Base-by-base conservation (phyloP, 2,113 vertebrate species). In the Callipepla squamata region DNA sequence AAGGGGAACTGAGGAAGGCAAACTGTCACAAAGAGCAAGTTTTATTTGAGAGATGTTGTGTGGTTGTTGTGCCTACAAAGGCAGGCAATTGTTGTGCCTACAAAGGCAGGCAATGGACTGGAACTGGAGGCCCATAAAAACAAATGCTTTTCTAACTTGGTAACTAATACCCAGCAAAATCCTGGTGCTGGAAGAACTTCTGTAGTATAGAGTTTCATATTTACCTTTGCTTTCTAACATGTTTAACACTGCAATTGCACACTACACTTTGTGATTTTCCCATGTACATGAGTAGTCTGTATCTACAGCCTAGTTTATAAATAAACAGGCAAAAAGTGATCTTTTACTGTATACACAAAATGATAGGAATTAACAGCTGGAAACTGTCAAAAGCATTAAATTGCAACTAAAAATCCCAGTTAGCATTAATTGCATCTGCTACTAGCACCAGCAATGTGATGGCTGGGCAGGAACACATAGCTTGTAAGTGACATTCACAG, bases 191-290 rank as follows among this genome's bases (percentile, higher is more conserved):
- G 74, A 81, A 94, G 89, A 95, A 91, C 34, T 42, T 70, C 47
- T 70, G 55, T 55, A 80, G 59, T 40, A 22, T 7, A 36, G 17
- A 82, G 25, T 63, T 92, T n/a, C 70, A 26, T 87, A 48, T 89
- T 92, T 87, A 72, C 57, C 92, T 92, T 85, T 63, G 72, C 70
- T 92, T 85, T 92, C 81, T 75, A 63, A 26, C 14, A 5, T 28
- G 11, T 63, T 74, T 74, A 57, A 83, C 87, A 70, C 40, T 16
- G 42, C 75, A 82, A 34, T 30, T 70, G 55, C 30, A 47, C 11
- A 36, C 69, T 30, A n/a, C 21, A 34, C 44, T 67, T 78, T 7
- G 51, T 77, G 59, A 85, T 83, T 85, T 94, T 85, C 59, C 84
- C 67, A 67, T 0, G 0, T 30, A 4, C 6, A 34, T 62, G 55